Base-by-base conservation (phyloP, 2,888 invertebrate species). In the Dorcus hopei region DNA sequence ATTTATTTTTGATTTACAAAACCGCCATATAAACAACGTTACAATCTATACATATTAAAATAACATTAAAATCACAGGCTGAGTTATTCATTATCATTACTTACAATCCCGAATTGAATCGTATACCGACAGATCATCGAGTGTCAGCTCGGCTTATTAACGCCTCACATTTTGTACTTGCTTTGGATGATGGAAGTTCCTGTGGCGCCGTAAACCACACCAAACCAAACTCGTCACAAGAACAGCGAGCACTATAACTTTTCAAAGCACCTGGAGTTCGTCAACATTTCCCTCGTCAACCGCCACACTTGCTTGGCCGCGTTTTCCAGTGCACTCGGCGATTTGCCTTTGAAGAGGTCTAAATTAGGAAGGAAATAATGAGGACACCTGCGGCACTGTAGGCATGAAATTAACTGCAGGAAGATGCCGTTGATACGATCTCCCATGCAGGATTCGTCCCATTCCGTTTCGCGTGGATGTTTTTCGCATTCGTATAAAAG, bases 401-500 rank as follows among this genome's bases (percentile, higher is more conserved):
- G 85, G 76, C 96, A 96, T n/a, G 95, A 95, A 71, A 97, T 97
- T 72, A 97, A 80, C 80, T 97, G 97, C 64, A 97, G 83, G 67
- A 97, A 90, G 64, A 97, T 94, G 1, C 96, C 96, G 77, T 94
- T 94, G 72, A 95, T 89, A 52, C 95, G 84, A 80, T 97, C 96
- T 0, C 93, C 95, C 61, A 96, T 85, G 64, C 91, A 91, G 1
- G 87, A 83, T 76, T 97, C 96, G 77, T 94, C 94, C 97, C 97
- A 97, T 76, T 97, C 95, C 65, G 89, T 85, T 76, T 96, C 95
- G 55, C 92, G 83, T 3, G 95, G 94, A 78, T 97, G 97, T 77
- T 97, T 97, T 81, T 97, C 96, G 78, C 97, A 97, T 79, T 97
- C 97, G 82, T 95, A 95, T 67, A 97, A 80, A 55, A 97, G 80